A percentile compares a stretch with the other conserved stretches of the same genome.
These are phyloP conservation scores for Rhimphoctona megacephalus DNA, from an alignment of 2,888 invertebrate genomes.

Conservation along the genomic window DNA sequence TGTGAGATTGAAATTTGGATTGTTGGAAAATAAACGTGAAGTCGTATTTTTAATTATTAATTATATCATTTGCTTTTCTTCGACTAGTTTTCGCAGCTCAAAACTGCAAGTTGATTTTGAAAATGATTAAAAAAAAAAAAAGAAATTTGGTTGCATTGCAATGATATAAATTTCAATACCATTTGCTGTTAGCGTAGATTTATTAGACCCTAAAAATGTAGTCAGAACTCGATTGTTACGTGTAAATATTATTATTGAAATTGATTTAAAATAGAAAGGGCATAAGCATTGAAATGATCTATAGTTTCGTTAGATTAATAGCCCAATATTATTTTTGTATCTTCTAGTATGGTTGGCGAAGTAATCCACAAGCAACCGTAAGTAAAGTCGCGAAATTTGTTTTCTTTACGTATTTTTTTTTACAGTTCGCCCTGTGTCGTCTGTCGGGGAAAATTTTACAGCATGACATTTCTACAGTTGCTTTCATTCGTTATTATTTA, in stretches of 20 bases:
- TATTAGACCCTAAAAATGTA: not conserved
- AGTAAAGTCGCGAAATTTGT: conserved; percentile 84
- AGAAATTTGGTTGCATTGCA: not conserved
- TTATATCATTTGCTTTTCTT: not conserved
- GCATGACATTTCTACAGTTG: not conserved
- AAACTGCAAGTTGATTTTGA: not conserved
- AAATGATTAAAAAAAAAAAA: not conserved
- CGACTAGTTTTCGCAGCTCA: not conserved
- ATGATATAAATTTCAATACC: not conserved
- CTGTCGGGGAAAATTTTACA: conserved; percentile 12
- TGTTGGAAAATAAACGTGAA: not conserved
- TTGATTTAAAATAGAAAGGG: not conserved
- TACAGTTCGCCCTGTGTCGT: conserved; percentile 30
- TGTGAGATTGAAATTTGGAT: not conserved
- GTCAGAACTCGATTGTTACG: not conserved
- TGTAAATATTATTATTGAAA: conserved; percentile 22
- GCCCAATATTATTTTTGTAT: conserved; percentile 73
- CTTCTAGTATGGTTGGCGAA: conserved; percentile 89
- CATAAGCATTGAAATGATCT: conserved; percentile 7
- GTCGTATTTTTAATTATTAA: not conserved
- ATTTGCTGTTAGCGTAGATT: not conserved
- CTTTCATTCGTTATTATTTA: not conserved
- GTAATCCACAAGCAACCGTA: conserved; percentile 91
- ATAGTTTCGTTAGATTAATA: conserved; percentile 57
- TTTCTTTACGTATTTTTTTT: conserved; percentile 48